Evolutionary conservation across 2,113 vertebrate species (phyloP).

Genomic region (Alouatta palliata): DNA sequence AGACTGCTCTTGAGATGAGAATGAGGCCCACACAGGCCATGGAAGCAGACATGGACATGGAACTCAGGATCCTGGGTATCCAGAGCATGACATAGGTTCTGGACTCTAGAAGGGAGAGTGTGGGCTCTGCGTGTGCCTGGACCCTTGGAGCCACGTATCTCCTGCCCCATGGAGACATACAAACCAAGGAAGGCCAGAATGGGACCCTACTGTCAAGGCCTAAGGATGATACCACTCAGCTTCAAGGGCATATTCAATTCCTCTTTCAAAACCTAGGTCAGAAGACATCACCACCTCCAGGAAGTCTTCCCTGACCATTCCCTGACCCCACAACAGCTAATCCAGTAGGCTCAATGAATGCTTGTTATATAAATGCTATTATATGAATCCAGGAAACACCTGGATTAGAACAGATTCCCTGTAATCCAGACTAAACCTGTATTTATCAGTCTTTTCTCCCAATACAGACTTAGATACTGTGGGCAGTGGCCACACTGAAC

Average conservation of each 20-base stretch:
- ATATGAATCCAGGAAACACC: no score
- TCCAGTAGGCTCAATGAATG: neutral
- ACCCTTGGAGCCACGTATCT: neutral
- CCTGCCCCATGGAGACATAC: neutral
- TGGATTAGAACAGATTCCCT: neutral
- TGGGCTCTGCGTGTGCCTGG: neutral
- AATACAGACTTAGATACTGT: neutral
- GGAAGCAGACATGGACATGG: neutral
- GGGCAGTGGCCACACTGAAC: neutral
- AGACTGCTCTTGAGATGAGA: neutral
- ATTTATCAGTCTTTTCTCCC: neutral
- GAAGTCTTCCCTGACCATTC: constrained; percentile 1
- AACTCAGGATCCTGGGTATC: neutral
- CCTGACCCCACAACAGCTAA: neutral
- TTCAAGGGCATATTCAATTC: neutral
- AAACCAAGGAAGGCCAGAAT: neutral
- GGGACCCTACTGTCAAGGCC: neutral
- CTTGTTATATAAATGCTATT: neutral
- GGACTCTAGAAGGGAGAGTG: neutral
- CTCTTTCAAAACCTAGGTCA: constrained; percentile 30
- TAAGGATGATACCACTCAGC: neutral
- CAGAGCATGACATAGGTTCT: neutral
- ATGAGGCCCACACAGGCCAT: neutral
- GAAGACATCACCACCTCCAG: neutral
- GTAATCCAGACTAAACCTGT: neutral